A percentile compares a stretch with the other conserved stretches of the same genome.
These are phyloP conservation scores for Ianthella basta DNA, from an alignment of 37 sponge, comb jelly and placozoan genomes.

Conservation along the genomic window DNA sequence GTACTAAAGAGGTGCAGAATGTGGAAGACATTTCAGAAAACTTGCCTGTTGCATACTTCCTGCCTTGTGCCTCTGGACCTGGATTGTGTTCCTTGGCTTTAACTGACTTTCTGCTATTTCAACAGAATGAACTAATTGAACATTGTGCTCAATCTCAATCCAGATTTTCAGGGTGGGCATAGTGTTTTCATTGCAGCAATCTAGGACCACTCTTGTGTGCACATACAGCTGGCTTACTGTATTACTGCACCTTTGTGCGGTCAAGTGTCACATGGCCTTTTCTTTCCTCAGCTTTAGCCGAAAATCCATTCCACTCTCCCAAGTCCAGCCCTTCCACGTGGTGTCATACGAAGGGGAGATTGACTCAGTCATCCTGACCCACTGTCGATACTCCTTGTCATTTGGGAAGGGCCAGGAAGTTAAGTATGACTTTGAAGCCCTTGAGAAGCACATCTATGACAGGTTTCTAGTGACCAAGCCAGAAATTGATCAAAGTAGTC, in stretches of 20 bases:
- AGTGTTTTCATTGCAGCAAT: neutral
- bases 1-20: conserved; percentile 26
- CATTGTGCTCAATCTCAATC: conserved; percentile 13
- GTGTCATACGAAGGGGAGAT: conserved; percentile 67
- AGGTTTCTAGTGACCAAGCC: conserved; percentile 74
- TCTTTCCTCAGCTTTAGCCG: conserved; percentile 7
- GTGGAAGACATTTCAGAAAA: conserved; percentile 24
- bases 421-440: conserved; percentile 57
- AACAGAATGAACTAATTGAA: conserved; percentile 72
- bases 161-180: neutral
- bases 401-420: conserved; percentile 63
- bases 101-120: conserved; percentile 56
- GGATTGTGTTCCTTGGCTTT: conserved; percentile 64
- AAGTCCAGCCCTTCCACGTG: conserved; percentile 55
- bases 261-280: too few species aligned
- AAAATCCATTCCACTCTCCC: conserved; percentile 56
- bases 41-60: conserved; percentile 58
- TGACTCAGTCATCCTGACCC: conserved; percentile 59
- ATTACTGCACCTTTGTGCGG: too few species aligned
- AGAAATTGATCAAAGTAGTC: conserved; percentile 49
- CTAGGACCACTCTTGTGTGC: too few species aligned
- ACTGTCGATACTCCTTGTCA: conserved; percentile 75
- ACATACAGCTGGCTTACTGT: too few species aligned
- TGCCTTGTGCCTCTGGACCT: conserved; percentile 58
- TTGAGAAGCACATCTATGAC: conserved; percentile 72